Conservation (phyloP, 2,888 invertebrate genomes). For the Platycnemis pennipes region DNA sequence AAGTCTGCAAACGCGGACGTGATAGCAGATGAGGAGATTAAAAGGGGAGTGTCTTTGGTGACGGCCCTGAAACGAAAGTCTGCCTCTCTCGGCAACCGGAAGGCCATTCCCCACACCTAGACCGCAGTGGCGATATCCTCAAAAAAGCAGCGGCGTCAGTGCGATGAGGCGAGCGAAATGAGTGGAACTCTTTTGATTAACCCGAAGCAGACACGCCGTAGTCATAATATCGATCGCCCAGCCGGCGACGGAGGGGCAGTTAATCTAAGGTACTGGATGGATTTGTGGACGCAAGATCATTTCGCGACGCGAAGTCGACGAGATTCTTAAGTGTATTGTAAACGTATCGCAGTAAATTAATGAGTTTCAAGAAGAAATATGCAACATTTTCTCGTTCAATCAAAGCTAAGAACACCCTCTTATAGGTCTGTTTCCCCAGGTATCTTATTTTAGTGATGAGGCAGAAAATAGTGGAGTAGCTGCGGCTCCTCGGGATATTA, state of each 20-base stretch:
- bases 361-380: too few species aligned
- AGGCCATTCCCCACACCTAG: neutral
- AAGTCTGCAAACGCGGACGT: neutral
- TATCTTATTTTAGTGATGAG: too few species aligned
- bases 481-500: too few species aligned
- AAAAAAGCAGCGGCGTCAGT: neutral
- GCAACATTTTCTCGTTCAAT: too few species aligned
- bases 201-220: neutral
- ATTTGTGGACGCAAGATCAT: too few species aligned
- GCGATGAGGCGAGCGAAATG: neutral
- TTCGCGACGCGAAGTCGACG: too few species aligned
- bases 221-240: neutral
- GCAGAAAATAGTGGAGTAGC: too few species aligned
- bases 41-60: neutral
- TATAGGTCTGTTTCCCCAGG: too few species aligned
- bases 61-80: neutral
- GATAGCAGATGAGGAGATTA: neutral
- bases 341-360: too few species aligned
- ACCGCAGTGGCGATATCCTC: neutral
- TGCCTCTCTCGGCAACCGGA: neutral
- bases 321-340: too few species aligned
- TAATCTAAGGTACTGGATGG: too few species aligned
- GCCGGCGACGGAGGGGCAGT: neutral
- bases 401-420: too few species aligned
- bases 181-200: neutral